Base-by-base conservation (phyloP, 2,888 invertebrate species). In the Sisyra nigra region DNA sequence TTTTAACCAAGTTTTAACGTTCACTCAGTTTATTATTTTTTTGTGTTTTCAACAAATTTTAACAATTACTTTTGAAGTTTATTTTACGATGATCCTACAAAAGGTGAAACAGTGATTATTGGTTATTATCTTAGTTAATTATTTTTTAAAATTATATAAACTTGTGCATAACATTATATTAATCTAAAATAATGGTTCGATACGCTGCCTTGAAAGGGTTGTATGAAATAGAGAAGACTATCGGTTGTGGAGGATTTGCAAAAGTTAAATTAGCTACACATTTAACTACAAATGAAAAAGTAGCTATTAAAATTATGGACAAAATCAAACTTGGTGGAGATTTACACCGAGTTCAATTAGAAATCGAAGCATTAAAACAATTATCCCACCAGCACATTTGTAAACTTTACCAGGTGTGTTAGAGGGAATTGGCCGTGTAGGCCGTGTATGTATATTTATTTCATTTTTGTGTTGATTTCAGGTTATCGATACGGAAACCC, bases 301-400 rank as follows among this genome's bases (percentile, higher is more conserved):
- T 84, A 41, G 86, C 86, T 36, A 74, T 86, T 46, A 86, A 86
- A 63, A 81, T 85, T 42, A 82, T 87, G 75, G 78, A 84, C 54
- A 86, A 86, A 61, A 63, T 65, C 40, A 62, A 68, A 38, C 60
- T 86, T 41, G 82, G 82, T 43, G 77, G 77, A 53, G 83, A 84
- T 58, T 64, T 84, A 38, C 77, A 75, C 11, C 60, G 84, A 50
- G 77, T 84, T 7, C 70, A 74, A 52, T 63, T 77, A 31, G 86
- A 86, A 61, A 69, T 87, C 38, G 73, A 75, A 51, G 84, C 85
- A 1, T 65, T 84, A 55, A 78, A 81, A 56, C 66, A 68, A 37
- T 60, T 85, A 13, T 67, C 69, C 18, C 83, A 84, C 61, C 74
- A 75, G 52, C 74, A 85, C 52, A 79, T 87, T 48, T 84, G 83